Conservation (phyloP, 1,140 invertebrate species). For the Meloidogyne floridensis region DNA sequence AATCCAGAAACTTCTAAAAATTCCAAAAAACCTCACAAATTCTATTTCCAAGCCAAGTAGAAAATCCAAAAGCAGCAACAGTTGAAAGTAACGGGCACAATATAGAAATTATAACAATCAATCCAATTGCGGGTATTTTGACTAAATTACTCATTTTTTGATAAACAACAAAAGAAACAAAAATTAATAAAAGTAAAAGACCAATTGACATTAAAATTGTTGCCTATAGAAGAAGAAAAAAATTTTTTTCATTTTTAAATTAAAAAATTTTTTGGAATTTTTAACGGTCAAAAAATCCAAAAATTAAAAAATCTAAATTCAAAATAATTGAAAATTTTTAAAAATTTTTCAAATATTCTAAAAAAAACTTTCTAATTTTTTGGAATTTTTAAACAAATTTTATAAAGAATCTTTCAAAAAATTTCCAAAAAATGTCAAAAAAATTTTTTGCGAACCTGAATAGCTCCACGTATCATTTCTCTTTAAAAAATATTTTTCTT, state of each 20-base stretch:
- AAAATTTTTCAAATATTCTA: no score
- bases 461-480: slow-evolving; percentile 28
- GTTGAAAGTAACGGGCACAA: slow-evolving; percentile 59
- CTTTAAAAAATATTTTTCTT: slow-evolving; percentile 17
- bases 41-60: slow-evolving; percentile 58
- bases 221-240: slow-evolving; percentile 38
- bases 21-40: slow-evolving; percentile 37
- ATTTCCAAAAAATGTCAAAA: no score
- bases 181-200: slow-evolving; percentile 55
- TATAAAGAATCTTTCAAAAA: no score
- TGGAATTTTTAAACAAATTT: no score
- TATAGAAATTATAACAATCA: slow-evolving; percentile 52
- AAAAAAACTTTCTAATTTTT: no score
- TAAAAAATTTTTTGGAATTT: no score
- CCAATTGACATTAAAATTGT: slow-evolving; percentile 63
- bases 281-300: no score
- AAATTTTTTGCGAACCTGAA: background rate
- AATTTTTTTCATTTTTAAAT: background rate
- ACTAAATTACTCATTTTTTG: slow-evolving; percentile 30
- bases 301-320: no score
- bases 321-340: no score
- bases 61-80: slow-evolving; percentile 58
- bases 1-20: no score
- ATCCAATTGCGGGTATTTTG: slow-evolving; percentile 20
- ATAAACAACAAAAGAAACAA: slow-evolving; percentile 56